Evolutionary conservation across 1,140 invertebrate species (phyloP).

Genomic region (Solenopsis fugax): DNA sequence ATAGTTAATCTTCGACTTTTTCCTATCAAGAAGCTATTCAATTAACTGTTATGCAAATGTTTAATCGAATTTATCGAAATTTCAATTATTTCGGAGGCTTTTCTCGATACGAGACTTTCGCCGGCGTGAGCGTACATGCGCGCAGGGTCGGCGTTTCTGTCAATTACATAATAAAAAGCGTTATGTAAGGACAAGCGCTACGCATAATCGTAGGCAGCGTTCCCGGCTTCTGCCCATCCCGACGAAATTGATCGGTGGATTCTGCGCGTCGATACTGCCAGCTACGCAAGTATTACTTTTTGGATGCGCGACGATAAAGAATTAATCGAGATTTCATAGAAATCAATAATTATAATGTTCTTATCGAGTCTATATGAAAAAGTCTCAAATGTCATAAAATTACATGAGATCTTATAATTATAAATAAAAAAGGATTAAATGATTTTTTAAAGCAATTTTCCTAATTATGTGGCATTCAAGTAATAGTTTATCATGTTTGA

Average conservation of each 20-base stretch:
- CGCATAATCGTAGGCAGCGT: constrained; percentile 79
- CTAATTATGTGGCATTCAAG: background rate
- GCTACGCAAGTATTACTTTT: constrained; percentile 13
- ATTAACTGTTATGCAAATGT: background rate
- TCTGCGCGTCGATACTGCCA: constrained; percentile 9
- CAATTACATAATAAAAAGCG: constrained; percentile 86
- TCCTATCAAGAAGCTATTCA: background rate
- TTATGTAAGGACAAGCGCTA: constrained; percentile 84
- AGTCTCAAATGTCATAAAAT: background rate
- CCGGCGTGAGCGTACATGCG: constrained; percentile 60
- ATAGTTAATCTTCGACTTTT: background rate
- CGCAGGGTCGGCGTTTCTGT: constrained; percentile 82
- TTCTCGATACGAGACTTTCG: constrained; percentile 67
- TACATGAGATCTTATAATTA: background rate
- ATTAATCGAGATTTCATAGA: constrained; percentile 21
- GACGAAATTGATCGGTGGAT: constrained; percentile 72
- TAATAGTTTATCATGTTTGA: background rate
- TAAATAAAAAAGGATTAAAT: background rate
- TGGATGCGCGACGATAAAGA: constrained; percentile 7
- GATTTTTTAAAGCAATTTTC: background rate
- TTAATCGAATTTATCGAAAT: constrained; percentile 34
- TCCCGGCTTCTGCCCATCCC: constrained; percentile 53
- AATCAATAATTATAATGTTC: background rate
- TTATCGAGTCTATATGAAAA: background rate
- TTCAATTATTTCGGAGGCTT: constrained; percentile 42